Evolutionary conservation across 2,888 invertebrate species (phyloP), one percentile per base, ranked within the genome.

Genomic region (Hypena proboscidalis): DNA sequence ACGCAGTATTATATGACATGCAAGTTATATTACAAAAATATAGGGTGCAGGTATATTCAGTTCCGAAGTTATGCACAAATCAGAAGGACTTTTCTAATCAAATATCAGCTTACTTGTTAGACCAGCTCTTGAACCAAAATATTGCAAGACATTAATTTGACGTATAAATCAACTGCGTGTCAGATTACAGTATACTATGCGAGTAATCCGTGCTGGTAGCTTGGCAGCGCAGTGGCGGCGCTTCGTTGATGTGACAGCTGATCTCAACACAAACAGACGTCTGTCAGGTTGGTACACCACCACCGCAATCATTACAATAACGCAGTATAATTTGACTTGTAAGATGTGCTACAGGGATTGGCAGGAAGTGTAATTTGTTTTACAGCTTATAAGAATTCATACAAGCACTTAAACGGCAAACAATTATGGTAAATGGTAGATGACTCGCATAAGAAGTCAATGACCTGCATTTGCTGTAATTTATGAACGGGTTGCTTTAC

Each of bases 171-270:
- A 42, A 25, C 29, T 27, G 36, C 35, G 21, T 34, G 48, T 63
- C 51, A 55, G 34, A 46, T 51, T 55, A 51, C 44, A 26, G 50
- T 3, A 10, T 13, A 10, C 21, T 26, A 35, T 4, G 10, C 21
- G 10, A 19, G 14, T 27, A 14, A 14, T 27, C 9, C 40, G 17
- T 23, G 14, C 25, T 25, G 10, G 30, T 32, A 21, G 23, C 25
- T 21, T 26, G 31, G 35, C 20, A 31, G 21, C 22, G 15, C 17
- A 11, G 35, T 31, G 21, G 39, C 27, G 47, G 55, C 31, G 25
- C 23, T 35, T 19, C 10, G 35, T 41, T 63, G 29, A 58, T 55
- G 44, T 58, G 64, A 63, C 60, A 58, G 45, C 30, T 59, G 56
- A 59, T 53, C 46, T 57, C 33, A 37, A 31, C n/a, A 15, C 19